Conservation (phyloP, 2,113 vertebrate species). For the Seriola rivoliana region DNA sequence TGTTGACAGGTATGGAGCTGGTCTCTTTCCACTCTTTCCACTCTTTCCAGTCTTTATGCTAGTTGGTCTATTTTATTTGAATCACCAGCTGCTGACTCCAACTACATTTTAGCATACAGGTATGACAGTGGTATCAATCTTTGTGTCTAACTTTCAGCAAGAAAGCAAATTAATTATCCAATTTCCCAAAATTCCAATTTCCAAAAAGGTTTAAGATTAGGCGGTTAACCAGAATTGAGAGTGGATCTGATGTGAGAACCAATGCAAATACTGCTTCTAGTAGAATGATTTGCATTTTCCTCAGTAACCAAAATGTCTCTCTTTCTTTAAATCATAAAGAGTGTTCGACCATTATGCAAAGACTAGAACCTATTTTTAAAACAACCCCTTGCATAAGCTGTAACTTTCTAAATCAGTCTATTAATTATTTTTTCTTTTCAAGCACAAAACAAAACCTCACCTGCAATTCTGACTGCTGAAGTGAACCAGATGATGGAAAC, state of each 20-base stretch:
- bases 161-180: too few species aligned
- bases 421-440: not conserved
- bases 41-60: too few species aligned
- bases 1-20: too few species aligned
- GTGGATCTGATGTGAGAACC: not conserved
- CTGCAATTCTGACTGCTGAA: constrained; percentile 1
- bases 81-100: too few species aligned
- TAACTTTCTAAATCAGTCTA: not conserved
- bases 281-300: not conserved
- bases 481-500: constrained; percentile 44
- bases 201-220: not conserved
- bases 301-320: not conserved
- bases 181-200: too few species aligned
- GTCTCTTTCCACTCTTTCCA: too few species aligned
- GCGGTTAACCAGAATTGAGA: too few species aligned
- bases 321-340: not conserved
- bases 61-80: too few species aligned
- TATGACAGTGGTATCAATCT: too few species aligned
- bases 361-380: not conserved
- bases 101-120: too few species aligned
- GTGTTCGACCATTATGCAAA: not conserved
- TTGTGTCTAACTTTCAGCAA: too few species aligned
- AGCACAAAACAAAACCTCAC: constrained; percentile 46
- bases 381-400: not conserved
- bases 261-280: not conserved